A percentile compares a stretch with the other conserved stretches of the same genome.
Evolutionary conservation across 2,113 vertebrate species (phyloP).

Genomic region (Colaptes auratus): DNA sequence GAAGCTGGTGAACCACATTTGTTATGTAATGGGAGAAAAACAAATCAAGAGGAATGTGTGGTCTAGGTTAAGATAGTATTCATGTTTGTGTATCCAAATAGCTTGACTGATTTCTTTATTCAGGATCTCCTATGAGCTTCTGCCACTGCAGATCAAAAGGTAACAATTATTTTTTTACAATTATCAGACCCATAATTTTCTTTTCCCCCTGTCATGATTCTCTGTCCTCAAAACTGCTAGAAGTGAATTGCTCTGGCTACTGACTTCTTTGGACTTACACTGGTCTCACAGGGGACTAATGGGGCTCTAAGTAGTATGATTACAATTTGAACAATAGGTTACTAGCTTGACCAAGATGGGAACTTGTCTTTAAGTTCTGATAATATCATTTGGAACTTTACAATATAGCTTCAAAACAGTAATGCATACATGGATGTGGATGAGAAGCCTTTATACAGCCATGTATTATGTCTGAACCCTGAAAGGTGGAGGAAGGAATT

Average conservation of each 20-base stretch:
- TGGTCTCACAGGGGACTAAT: neutral
- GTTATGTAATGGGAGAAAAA: neutral
- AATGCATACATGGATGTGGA: neutral
- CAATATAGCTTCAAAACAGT: neutral
- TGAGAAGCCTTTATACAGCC: neutral
- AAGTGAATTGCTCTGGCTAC: neutral
- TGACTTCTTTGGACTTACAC: neutral
- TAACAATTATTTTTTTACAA: neutral
- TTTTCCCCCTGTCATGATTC: neutral
- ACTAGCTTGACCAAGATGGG: neutral
- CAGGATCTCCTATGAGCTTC: neutral
- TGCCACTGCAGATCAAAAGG: neutral
- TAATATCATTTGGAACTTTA: neutral
- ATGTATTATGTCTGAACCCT: neutral
- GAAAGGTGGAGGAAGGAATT: neutral
- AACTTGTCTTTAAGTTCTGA: neutral
- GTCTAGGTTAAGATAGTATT: neutral
- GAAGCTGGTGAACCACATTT: neutral
- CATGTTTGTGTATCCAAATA: neutral
- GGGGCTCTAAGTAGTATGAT: neutral
- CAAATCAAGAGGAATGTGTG: neutral
- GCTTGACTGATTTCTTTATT: neutral
- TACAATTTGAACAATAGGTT: neutral
- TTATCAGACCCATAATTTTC: neutral
- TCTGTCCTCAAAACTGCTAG: neutral